Conservation (phyloP, 1,140 invertebrate genomes). For the Lordiphosa mommai region DNA sequence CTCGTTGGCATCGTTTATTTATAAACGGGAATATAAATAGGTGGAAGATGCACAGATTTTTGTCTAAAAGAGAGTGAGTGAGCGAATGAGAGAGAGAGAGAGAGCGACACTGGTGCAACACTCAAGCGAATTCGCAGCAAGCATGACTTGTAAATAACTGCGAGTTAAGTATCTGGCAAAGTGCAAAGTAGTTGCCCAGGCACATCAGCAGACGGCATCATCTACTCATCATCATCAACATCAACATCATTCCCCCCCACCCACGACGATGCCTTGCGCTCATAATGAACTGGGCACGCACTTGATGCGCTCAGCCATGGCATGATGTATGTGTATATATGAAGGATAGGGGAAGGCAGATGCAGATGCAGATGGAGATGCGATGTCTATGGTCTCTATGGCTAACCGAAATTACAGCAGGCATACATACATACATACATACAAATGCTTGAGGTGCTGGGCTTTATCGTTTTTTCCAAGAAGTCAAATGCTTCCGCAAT, state of each 20-base stretch:
- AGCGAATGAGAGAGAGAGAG: background rate
- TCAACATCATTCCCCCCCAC: slow-evolving; percentile 8
- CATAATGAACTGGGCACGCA: slow-evolving; percentile 76
- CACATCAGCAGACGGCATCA: slow-evolving; percentile 29
- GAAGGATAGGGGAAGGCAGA: slow-evolving; percentile 3
- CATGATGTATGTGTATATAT: slow-evolving; percentile 62
- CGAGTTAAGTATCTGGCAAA: slow-evolving; percentile 79
- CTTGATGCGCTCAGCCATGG: slow-evolving; percentile 71
- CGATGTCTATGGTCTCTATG: slow-evolving; percentile 30
- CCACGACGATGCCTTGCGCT: slow-evolving; percentile 4
- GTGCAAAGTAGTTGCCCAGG: slow-evolving; percentile 77
- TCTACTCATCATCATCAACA: slow-evolving; percentile 5
- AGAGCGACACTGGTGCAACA: slow-evolving; percentile 38
- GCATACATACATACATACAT: slow-evolving; percentile 3
- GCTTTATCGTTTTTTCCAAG: background rate
- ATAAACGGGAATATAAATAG: slow-evolving; percentile 76
- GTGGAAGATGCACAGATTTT: slow-evolving; percentile 67
- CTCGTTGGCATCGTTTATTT: slow-evolving; percentile 71
- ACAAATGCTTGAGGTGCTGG: slow-evolving; percentile 18
- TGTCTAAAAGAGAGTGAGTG: slow-evolving; percentile 26
- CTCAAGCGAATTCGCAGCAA: slow-evolving; percentile 76
- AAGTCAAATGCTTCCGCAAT: background rate
- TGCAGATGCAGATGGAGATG: slow-evolving; percentile 11
- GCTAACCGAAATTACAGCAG: slow-evolving; percentile 11
- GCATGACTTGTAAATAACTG: slow-evolving; percentile 79